These are phyloP conservation scores for Diorhabda elongata DNA, from an alignment of 1,140 invertebrate genomes.

Conservation along the genomic window DNA sequence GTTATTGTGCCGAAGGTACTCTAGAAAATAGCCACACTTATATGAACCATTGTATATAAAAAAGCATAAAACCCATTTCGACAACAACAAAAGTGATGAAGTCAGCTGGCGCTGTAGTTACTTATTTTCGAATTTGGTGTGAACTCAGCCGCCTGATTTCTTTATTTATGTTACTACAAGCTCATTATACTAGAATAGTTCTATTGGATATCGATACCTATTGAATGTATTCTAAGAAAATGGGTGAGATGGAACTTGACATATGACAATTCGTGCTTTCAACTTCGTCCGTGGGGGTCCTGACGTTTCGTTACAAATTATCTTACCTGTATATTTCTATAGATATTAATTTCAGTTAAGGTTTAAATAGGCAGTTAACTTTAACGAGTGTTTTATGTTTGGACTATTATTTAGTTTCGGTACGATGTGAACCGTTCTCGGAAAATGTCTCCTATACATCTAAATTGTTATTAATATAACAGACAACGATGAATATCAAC, in stretches of 20 bases:
- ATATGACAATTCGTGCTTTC: conserved; percentile 15
- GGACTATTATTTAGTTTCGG: conserved; percentile 15
- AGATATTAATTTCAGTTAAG: conserved; percentile 17
- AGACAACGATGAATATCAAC: no score
- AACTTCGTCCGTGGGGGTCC: conserved; percentile 20
- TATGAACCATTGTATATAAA: conserved; percentile 22
- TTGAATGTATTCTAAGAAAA: conserved; percentile 25
- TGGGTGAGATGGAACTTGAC: conserved; percentile 26
- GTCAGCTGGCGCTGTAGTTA: conserved; percentile 22
- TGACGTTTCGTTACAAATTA: conserved; percentile 36
- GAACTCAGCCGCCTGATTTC: conserved; percentile 27
- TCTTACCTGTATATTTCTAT: conserved; percentile 18
- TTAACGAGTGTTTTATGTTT: conserved; percentile 20
- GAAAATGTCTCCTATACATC: no score
- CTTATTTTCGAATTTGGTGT: conserved; percentile 32
- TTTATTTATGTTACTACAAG: conserved; percentile 31
- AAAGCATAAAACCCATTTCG: conserved; percentile 23
- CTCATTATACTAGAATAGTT: conserved; percentile 26
- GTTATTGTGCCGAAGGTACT: conserved; percentile 13
- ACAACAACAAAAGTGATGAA: conserved; percentile 17
- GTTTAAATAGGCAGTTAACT: conserved; percentile 12
- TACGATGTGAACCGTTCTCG: neutral
- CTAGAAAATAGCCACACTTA: conserved; percentile 27
- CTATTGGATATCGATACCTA: conserved; percentile 20
- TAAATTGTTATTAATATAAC: no score